Percentiles rank a stretch among this genome's conserved stretches.
These are phyloP conservation scores for Seira ritae DNA, from an alignment of 2,888 invertebrate genomes.

Conservation along the genomic window DNA sequence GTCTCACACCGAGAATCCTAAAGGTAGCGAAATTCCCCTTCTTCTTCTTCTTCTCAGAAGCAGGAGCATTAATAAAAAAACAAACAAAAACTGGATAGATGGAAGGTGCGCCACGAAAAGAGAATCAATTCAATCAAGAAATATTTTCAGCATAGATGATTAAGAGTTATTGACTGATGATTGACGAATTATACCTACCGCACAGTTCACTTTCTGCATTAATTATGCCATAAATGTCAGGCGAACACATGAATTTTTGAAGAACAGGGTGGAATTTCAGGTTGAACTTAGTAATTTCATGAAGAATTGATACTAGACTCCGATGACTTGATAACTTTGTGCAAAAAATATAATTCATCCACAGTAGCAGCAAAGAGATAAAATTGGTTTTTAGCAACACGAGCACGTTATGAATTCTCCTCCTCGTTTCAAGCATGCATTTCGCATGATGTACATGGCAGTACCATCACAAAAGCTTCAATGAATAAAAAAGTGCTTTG, in stretches of 20 bases:
- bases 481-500: neutral
- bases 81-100: neutral
- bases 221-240: neutral
- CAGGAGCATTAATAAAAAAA: too few relatives aligned
- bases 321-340: constrained; percentile 1
- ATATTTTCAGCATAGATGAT: neutral
- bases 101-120: neutral
- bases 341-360: neutral
- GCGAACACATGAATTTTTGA: neutral
- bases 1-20: too few relatives aligned
- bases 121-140: neutral
- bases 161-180: neutral
- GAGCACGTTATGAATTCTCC: neutral
- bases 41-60: too few relatives aligned
- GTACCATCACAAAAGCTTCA: neutral
- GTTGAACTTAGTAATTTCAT: constrained; percentile 5
- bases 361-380: neutral
- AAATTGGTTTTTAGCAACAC: neutral
- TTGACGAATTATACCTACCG: neutral
- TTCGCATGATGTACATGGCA: neutral
- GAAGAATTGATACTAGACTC: neutral
- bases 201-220: neutral
- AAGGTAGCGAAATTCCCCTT: too few relatives aligned
- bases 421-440: neutral
- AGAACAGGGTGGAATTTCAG: neutral